phyloP scores from a whole-genome alignment of 2,888 invertebrate genomes.

The Conomelus anceps region DNA sequence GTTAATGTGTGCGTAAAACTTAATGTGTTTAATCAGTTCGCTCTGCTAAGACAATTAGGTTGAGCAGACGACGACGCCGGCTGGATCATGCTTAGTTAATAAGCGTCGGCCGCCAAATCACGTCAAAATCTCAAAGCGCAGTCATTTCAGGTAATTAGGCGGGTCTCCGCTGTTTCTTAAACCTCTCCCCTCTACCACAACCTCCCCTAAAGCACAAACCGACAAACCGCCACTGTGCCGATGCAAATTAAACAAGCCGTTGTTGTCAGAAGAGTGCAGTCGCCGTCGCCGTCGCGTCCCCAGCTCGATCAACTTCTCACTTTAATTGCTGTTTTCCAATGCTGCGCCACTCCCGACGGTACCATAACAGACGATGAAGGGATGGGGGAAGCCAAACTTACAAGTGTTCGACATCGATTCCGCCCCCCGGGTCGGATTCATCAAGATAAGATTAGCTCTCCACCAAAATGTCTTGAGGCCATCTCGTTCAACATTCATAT shows the following conservation, averaged over 20 bases:
- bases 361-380: not conserved
- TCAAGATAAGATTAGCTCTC: not conserved
- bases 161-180: not conserved
- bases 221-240: conserved; percentile 14
- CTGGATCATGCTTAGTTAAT: not conserved
- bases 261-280: not conserved
- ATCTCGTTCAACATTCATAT: not conserved
- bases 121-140: not conserved
- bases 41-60: not conserved
- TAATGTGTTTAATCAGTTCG: conserved; percentile 7
- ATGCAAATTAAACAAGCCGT: not conserved
- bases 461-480: not conserved
- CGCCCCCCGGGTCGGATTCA: not conserved
- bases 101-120: not conserved
- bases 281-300: not conserved
- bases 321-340: not conserved
- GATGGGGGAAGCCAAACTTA: not conserved
- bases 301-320: not conserved
- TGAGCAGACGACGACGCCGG: not conserved
- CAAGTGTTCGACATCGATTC: not conserved
- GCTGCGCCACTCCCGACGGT: not conserved
- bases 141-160: not conserved
- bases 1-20: not conserved
- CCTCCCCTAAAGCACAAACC: not conserved
- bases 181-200: not conserved